A percentile compares a stretch with the other conserved stretches of the same genome.
Evolutionary conservation across 2,113 vertebrate genomes (phyloP).

Genomic region (Trinectes maculatus): DNA sequence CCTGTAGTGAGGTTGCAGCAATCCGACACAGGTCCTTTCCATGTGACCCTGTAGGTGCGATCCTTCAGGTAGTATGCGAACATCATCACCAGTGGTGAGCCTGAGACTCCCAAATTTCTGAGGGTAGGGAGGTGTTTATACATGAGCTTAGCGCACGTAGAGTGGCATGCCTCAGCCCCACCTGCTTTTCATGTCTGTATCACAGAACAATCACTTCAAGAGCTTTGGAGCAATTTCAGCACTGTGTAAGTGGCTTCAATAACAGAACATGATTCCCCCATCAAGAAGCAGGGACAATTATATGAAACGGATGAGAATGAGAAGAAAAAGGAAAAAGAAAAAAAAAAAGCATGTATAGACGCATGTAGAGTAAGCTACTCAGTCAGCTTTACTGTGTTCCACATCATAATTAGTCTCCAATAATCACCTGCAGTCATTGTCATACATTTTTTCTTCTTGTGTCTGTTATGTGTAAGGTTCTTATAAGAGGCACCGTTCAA

Average conservation of each 20-base stretch:
- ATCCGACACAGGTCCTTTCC: too few species aligned
- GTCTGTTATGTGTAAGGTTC: neutral
- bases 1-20: too few species aligned
- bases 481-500: neutral
- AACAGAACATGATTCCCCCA: neutral
- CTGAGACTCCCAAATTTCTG: too few species aligned
- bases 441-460: too few species aligned
- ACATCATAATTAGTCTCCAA: too few species aligned
- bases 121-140: too few species aligned
- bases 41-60: too few species aligned
- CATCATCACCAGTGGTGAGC: too few species aligned
- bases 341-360: neutral
- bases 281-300: neutral
- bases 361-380: too few species aligned
- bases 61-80: too few species aligned
- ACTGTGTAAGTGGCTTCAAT: neutral
- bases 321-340: neutral
- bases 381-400: too few species aligned
- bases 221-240: neutral
- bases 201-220: neutral
- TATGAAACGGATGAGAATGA: neutral
- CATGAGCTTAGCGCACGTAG: neutral
- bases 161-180: neutral
- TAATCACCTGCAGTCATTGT: too few species aligned
- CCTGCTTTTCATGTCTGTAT: slow-evolving; percentile 24